A percentile compares a stretch with the other conserved stretches of the same genome.
These are phyloP conservation scores for Elaphurus davidianus DNA, from an alignment of 2,113 vertebrate genomes.

Conservation along the genomic window DNA sequence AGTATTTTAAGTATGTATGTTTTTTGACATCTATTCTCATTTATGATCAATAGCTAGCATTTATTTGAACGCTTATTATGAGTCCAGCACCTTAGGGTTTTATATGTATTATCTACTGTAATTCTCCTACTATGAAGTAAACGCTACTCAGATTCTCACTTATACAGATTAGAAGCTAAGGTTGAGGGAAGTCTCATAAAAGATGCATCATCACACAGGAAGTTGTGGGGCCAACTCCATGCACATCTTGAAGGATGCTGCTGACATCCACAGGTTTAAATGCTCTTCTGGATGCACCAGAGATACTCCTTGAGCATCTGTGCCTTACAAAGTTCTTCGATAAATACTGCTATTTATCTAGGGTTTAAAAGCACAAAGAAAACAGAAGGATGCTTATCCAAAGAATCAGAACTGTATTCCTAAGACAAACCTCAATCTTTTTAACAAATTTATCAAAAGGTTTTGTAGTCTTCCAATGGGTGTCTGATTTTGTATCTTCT, in stretches of 20 bases:
- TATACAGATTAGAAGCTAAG: not conserved
- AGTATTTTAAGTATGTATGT: not conserved
- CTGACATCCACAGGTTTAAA: rapidly evolving
- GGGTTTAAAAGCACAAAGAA: not conserved
- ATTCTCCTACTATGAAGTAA: not conserved
- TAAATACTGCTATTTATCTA: not conserved
- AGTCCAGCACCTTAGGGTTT: not conserved
- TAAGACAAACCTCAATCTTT: not conserved
- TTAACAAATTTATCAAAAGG: not conserved
- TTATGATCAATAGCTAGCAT: not conserved
- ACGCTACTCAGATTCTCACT: not conserved
- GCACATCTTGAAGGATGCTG: not conserved
- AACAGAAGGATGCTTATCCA: not conserved
- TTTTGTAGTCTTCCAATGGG: not conserved
- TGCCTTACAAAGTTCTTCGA: not conserved
- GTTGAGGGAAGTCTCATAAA: not conserved
- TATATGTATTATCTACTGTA: not conserved
- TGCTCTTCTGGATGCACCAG: not conserved
- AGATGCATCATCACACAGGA: not conserved
- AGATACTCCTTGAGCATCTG: not conserved
- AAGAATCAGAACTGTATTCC: not conserved
- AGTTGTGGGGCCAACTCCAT: not conserved
- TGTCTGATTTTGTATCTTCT: not conserved
- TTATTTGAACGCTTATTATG: not conserved
- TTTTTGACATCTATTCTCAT: not conserved